Evolutionary conservation across 2,113 vertebrate genomes (phyloP).

Genomic region (Microtus montanus): DNA sequence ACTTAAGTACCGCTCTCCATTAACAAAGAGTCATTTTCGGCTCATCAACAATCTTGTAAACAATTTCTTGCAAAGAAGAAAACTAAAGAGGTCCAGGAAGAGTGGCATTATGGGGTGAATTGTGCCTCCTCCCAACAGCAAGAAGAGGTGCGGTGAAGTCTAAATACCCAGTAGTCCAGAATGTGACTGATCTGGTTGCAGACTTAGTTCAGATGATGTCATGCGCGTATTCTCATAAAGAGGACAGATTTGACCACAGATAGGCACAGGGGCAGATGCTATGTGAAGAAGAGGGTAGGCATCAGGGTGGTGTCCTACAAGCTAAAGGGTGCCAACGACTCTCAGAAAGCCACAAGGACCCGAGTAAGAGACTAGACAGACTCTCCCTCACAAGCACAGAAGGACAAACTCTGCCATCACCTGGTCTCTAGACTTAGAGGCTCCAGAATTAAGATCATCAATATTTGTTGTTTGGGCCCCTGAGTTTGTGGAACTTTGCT

Average conservation of each 20-base stretch:
- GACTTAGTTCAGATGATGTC: background rate
- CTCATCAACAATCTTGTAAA: background rate
- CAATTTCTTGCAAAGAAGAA: slow-evolving; percentile 19
- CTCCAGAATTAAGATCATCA: background rate
- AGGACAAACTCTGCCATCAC: background rate
- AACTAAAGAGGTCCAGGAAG: background rate
- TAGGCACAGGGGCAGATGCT: background rate
- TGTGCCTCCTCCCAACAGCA: background rate
- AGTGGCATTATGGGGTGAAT: background rate
- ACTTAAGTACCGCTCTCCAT: background rate
- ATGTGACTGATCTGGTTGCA: background rate
- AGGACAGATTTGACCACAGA: background rate
- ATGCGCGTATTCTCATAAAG: background rate
- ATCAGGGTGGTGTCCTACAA: background rate
- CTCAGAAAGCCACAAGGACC: background rate
- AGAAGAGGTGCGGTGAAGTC: background rate
- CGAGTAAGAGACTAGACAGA: background rate
- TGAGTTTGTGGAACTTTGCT: background rate
- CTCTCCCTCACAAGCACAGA: background rate
- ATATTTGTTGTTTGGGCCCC: background rate
- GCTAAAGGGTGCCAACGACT: background rate
- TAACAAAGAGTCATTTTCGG: background rate
- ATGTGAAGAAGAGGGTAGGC: background rate
- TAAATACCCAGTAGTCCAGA: background rate
- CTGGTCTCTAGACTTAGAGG: background rate